Base-by-base conservation (phyloP, 2,888 invertebrate species). In the Drosophila colorata region DNA sequence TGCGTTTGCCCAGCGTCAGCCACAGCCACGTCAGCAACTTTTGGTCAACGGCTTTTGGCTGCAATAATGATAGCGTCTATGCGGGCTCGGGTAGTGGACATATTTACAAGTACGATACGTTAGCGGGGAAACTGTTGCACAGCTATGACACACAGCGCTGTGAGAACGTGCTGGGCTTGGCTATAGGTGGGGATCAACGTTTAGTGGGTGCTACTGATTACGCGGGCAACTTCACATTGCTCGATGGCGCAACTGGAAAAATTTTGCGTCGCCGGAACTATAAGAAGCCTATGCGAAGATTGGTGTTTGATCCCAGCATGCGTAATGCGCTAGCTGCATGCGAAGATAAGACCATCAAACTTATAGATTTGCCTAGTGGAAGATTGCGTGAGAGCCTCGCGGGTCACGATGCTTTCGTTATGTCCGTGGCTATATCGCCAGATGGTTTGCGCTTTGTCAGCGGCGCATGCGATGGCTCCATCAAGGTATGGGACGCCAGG, bases 401-500 rank as follows among this genome's bases (percentile, higher is more conserved):
- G 6, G 72, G 47, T 0, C 72, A 78, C 14, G 49, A 59, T 0
- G 31, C 53, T 0, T 7, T 4, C 13, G 73, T 73, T 0, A 61
- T 69, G 80, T 69, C 80, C 0, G 57, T 72, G 23, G 46, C 55
- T 18, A 18, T 31, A 0, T 66, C 73, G 11, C 46, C 60, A 1
- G 58, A 72, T 59, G 77, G 57, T 0, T 18, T 18, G 16, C 44
- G 51, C 1, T 63, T 77, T 16, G 52, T 56, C 0, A 69, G 80
- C 16, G 80, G 68, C 2, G 51, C 41, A 4, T 43, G 20, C 23
- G 60, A 80, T 46, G 72, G 77, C 8, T 55, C 48, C 13, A 41
- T 76, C 13, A 68, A 58, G n/a, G 25, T 78, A 0, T 80, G 80
- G 80, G 77, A 80, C 33, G 11, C 11, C 2, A 20, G 77, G 8